A percentile compares a stretch with the other conserved stretches of the same genome.
These are phyloP conservation scores for Spinus pinus DNA, from an alignment of 2,797 vertebrate species.

Conservation along the genomic window DNA sequence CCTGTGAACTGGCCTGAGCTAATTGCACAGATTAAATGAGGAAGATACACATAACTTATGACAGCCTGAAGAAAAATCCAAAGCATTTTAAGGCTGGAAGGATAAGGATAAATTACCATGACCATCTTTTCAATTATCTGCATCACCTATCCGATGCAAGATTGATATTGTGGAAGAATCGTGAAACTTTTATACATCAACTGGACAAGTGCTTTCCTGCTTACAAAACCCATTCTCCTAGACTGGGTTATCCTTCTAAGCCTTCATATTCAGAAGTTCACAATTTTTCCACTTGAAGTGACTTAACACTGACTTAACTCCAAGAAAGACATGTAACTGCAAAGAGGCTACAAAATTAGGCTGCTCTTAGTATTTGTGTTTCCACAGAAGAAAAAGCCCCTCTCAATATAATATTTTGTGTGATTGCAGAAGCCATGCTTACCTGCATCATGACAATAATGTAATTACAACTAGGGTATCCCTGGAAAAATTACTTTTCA, in stretches of 20 bases:
- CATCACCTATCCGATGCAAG: not conserved
- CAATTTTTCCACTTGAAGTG: not conserved
- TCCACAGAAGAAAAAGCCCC: not conserved
- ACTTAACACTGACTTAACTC: not conserved
- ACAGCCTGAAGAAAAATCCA: not conserved
- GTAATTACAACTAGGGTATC: not conserved
- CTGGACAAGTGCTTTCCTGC: not conserved
- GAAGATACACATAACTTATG: not conserved
- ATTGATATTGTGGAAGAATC: not conserved
- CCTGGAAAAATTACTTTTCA: not conserved
- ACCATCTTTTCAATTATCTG: not conserved
- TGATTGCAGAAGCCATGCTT: not conserved
- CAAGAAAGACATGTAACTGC: not conserved
- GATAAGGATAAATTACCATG: not conserved
- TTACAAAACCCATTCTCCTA: not conserved
- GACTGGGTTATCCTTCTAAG: not conserved
- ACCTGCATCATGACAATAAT: not conserved
- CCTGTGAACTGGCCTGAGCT: not conserved
- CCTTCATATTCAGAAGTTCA: not conserved
- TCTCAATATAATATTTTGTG: not conserved
- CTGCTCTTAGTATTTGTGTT: not conserved
- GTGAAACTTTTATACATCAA: not conserved
- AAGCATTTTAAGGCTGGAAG: not conserved
- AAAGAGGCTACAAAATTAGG: not conserved
- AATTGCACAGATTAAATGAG: not conserved